Percentiles rank a stretch among this genome's conserved stretches.
phyloP scores from a whole-genome alignment of 2,113 vertebrate species.

The Pygoscelis adeliae region DNA sequence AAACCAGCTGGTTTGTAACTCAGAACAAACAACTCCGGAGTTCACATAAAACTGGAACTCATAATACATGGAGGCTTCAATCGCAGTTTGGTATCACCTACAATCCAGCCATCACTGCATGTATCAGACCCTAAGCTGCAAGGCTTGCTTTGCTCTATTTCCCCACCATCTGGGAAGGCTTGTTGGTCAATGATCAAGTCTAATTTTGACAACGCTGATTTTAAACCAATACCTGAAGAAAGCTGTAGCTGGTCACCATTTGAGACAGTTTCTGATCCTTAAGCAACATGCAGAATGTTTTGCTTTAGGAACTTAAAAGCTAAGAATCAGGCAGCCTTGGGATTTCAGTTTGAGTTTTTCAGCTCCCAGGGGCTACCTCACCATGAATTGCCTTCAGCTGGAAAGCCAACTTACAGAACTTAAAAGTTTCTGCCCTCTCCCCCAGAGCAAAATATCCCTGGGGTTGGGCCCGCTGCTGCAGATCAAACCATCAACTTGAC shows the following conservation, averaged over 20 bases:
- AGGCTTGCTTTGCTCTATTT: neutral
- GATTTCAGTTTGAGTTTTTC: neutral
- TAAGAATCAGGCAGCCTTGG: neutral
- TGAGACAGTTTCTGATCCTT: neutral
- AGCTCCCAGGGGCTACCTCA: neutral
- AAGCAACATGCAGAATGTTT: neutral
- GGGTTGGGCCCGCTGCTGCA: neutral
- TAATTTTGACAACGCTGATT: neutral
- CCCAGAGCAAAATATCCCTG: neutral
- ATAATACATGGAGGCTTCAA: accelerated
- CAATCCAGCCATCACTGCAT: neutral
- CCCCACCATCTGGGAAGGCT: neutral
- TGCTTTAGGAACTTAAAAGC: neutral
- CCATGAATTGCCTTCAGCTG: neutral
- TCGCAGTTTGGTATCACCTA: neutral
- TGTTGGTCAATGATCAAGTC: neutral
- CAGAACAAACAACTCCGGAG: neutral
- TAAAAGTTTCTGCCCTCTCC: neutral
- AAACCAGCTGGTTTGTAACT: neutral
- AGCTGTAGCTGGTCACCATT: neutral
- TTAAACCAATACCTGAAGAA: neutral
- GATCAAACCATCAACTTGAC: neutral
- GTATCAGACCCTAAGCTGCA: accelerated
- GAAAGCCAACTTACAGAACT: neutral
- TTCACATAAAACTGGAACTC: neutral